Base-by-base conservation (phyloP, 1,140 invertebrate species). In the Drosophila kepulauana region DNA sequence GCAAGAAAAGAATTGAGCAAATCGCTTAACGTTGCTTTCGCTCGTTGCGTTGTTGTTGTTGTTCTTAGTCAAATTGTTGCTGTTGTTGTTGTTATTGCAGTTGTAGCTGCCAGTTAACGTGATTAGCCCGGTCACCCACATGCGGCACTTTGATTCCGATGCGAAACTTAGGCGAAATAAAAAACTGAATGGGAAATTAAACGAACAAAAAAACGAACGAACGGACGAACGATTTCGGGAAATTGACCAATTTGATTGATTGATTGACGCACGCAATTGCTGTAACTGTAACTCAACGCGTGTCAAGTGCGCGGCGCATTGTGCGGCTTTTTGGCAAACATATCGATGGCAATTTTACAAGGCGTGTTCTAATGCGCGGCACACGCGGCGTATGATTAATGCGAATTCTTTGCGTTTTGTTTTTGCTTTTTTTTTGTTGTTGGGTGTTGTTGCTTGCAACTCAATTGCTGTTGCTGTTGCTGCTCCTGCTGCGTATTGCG, bases 281-380 rank as follows among this genome's bases (percentile, higher is more conserved):
- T 20, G 52, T 71, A 61, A 68, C 58, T 16, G 64, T 59, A 49
- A 64, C 57, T 85, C 66, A 80, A 80, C 78, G 69, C 77, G 84
- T 87, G 84, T 87, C 84, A 88, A 88, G 80, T 88, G 84, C 78
- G 76, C 84, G 77, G 65, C 63, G 80, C 66, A 76, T 68, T 67
- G 59, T 74, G 67, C 77, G 84, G 82, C 56, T 64, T 71, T 69
- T 57, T 65, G 62, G 74, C 68, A 58, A 79, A 70, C 76, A 81
- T 87, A 74, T 82, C 66, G 66, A 69, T 71, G 64, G 45, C 25
- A 45, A 61, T 41, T 62, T 61, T 20, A 61, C 48, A 35, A 51
- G 41, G 35, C 33, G n/a, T 61, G 0, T 63, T 68, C 46, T 30
- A 49, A 43, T 61, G 48, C 48, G 48, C 62, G 74, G 66, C 20